Percentiles rank a stretch among this genome's conserved stretches.
These are phyloP conservation scores for Eidolon helvum DNA, from an alignment of 2,113 vertebrate genomes.

Conservation along the genomic window DNA sequence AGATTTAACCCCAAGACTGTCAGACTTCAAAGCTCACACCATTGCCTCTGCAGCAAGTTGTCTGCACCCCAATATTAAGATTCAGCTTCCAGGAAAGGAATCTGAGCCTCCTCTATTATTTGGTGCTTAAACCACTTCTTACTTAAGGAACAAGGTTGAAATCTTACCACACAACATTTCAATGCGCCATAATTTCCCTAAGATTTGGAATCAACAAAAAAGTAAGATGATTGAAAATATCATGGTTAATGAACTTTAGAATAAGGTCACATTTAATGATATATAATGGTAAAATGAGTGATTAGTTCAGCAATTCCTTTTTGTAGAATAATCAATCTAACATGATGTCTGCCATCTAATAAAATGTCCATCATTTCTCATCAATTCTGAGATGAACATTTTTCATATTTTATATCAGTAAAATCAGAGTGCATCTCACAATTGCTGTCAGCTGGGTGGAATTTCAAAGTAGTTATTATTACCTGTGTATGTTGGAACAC, in stretches of 20 bases:
- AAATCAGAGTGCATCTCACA: neutral
- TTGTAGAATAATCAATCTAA: slow-evolving; percentile 34
- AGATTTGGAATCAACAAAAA: neutral
- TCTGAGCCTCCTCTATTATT: neutral
- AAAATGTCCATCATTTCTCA: slow-evolving; percentile 17
- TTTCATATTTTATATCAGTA: slow-evolving; percentile 9
- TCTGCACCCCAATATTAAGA: neutral
- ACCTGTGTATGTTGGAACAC: neutral
- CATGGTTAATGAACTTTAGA: neutral
- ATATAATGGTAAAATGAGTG: neutral
- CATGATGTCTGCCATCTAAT: neutral
- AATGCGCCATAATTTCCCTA: neutral
- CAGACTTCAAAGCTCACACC: neutral
- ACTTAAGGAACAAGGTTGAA: neutral
- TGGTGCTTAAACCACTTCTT: neutral
- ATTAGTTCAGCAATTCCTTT: neutral
- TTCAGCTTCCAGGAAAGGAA: neutral
- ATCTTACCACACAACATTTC: neutral
- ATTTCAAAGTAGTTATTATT: neutral
- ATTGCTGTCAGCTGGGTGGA: neutral
- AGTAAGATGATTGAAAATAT: neutral
- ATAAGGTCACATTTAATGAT: neutral
- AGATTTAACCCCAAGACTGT: neutral
- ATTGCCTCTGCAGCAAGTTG: neutral
- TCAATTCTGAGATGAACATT: neutral